phyloP scores from a whole-genome alignment of 2,113 vertebrate genomes.

The Aptenodytes patagonicus region DNA sequence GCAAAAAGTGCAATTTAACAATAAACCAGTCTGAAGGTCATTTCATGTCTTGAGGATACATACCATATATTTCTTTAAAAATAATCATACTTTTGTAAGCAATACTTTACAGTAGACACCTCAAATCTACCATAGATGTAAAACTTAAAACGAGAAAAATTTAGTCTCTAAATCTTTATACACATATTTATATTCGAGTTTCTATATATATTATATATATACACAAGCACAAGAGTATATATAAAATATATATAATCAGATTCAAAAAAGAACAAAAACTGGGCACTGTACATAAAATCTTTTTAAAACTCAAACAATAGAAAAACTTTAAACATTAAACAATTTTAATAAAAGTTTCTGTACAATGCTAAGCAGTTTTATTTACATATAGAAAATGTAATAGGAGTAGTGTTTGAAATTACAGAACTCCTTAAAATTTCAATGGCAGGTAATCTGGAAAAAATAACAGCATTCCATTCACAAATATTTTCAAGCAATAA shows the following conservation, averaged over 20 bases:
- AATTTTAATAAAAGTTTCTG: slow-evolving; percentile 92
- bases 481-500: slow-evolving; percentile 99
- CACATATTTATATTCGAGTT: slow-evolving; percentile 81
- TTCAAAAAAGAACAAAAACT: slow-evolving; percentile 82
- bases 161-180: slow-evolving; percentile 82
- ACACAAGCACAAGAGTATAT: slow-evolving; percentile 80
- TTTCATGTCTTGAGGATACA: slow-evolving; percentile 81
- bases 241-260: slow-evolving; percentile 86
- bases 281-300: slow-evolving; percentile 83
- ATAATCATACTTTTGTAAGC: slow-evolving; percentile 83
- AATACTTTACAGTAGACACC: slow-evolving; percentile 87
- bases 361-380: slow-evolving; percentile 96
- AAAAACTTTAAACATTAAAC: slow-evolving; percentile 96
- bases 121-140: slow-evolving; percentile 85
- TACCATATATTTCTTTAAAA: slow-evolving; percentile 86
- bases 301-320: slow-evolving; percentile 89
- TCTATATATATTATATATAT: slow-evolving; percentile 86
- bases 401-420: slow-evolving; percentile 92
- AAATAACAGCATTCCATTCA: slow-evolving; percentile 99
- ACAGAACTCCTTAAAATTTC: slow-evolving; percentile 97
- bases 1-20: slow-evolving; percentile 81
- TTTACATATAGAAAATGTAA: slow-evolving; percentile 98
- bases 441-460: slow-evolving; percentile 98
- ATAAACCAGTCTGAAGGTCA: slow-evolving; percentile 83
- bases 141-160: slow-evolving; percentile 84